Base-by-base conservation (phyloP, 2,113 vertebrate genomes). In the Vanacampus margaritifer region DNA sequence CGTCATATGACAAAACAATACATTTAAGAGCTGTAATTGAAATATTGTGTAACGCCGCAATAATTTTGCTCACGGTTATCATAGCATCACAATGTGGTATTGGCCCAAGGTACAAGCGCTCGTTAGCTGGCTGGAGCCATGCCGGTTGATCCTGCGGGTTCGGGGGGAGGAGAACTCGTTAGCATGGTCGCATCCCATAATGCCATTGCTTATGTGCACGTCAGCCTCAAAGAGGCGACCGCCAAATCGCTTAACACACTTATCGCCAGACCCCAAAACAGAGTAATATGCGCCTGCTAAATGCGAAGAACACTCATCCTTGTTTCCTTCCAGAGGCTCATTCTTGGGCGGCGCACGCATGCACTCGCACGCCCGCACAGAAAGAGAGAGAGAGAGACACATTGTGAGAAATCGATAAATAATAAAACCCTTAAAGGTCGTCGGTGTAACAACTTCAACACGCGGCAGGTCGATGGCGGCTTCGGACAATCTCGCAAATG, bases 131-230 rank as follows among this genome's bases (percentile, higher is more conserved):
- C 45, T 46, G 45, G 19, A 11, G 8, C 48, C 6, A 51, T 11
- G 8, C 48, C 8, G 9, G 45, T 51, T 16, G 54, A 54, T 68
- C 71, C 76, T 65, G 11, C 19, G 63, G 78, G 71, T 83, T 62
- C 62, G 53, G 53, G 54, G 43, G 21, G 28, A 60, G 8, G 68
- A 79, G 78, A 69, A 77, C 71, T 26, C 56, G 10, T 59, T n/a
- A 37, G 57, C 35, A 17, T 19, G 19, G 32, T 58, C 28, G 32
- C 68, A 61, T 75, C 68, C 79, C 76, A 78, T 73, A 68, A 56
- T 68, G 69, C 81, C 71, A 13, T 71, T 24, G 71, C 73, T 83
- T 64, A 80, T 74, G 73, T 72, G 69, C 80, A 81, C 80, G 68
- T 79, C 78, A 79, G 79, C 48, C 78, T 84, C 83, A 87, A 67